Evolutionary conservation across 35 echinoderm and acorn worm genomes (phyloP).

Genomic region (Ophiothrix spiculata): DNA sequence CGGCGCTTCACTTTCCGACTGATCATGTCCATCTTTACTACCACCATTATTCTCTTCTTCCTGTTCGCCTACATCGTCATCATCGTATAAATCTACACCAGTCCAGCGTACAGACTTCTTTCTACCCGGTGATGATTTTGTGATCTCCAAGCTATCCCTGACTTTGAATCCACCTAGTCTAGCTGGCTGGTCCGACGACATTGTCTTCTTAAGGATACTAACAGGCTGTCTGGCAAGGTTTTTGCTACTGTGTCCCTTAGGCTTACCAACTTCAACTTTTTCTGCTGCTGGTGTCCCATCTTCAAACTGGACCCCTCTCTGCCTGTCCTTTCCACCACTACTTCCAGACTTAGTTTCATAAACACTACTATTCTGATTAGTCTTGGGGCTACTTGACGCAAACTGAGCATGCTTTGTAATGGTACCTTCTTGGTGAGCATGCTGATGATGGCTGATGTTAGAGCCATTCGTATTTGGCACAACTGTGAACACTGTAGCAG

Average conservation of each 20-base stretch:
- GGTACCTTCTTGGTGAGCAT: background rate
- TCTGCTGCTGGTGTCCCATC: background rate
- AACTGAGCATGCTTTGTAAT: background rate
- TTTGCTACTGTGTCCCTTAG: background rate
- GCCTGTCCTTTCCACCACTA: slow-evolving; percentile 6
- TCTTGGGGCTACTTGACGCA: background rate
- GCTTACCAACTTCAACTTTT: background rate
- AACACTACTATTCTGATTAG: background rate
- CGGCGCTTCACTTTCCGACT: background rate
- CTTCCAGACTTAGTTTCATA: background rate
- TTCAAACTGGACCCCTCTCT: background rate
- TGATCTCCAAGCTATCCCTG: slow-evolving; percentile 89
- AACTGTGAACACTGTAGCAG: slow-evolving; percentile 58
- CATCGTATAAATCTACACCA: slow-evolving; percentile 30
- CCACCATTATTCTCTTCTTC: background rate
- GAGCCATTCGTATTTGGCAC: slow-evolving; percentile 8
- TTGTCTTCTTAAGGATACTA: slow-evolving; percentile 73
- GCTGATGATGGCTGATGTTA: slow-evolving; percentile 4
- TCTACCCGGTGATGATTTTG: slow-evolving; percentile 46
- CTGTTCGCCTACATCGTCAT: background rate
- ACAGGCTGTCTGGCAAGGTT: slow-evolving; percentile 9
- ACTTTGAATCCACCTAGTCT: slow-evolving; percentile 52
- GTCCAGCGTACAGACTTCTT: slow-evolving; percentile 93
- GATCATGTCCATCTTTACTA: background rate
- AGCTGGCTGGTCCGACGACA: slow-evolving; percentile 13